Percentiles rank a stretch among this genome's conserved stretches.
Evolutionary conservation across 1,140 invertebrate genomes (phyloP).

Genomic region (Zaprionus camerounensis): DNA sequence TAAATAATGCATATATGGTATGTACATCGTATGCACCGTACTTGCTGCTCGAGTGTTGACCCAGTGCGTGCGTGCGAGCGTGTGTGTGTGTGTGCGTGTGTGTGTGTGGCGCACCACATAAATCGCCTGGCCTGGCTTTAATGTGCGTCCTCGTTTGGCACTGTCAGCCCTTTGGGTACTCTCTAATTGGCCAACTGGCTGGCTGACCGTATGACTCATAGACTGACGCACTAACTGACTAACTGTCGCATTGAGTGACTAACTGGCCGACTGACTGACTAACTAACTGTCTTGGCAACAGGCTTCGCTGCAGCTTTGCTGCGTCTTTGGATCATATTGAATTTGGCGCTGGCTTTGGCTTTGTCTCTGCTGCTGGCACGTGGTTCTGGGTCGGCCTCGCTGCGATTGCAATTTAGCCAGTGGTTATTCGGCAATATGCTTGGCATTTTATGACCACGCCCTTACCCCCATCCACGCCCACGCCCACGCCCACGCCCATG

Average conservation of each 20-base stretch:
- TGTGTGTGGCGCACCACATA: constrained; percentile 64
- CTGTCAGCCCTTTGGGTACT: constrained; percentile 54
- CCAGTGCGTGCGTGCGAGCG: constrained; percentile 17
- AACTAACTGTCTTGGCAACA: constrained; percentile 30
- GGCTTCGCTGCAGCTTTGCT: constrained; percentile 39
- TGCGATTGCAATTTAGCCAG: constrained; percentile 31
- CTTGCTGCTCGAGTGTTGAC: constrained; percentile 29
- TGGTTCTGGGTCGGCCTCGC: not conserved
- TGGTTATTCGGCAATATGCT: constrained; percentile 43
- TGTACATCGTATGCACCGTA: not conserved
- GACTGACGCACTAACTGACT: constrained; percentile 49
- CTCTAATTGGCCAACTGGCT: constrained; percentile 49
- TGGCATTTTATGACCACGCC: constrained; percentile 39
- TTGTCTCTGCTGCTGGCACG: not conserved
- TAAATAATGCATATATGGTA: constrained; percentile 54
- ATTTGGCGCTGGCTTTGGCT: constrained; percentile 15
- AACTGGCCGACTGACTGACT: constrained; percentile 13
- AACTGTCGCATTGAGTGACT: constrained; percentile 10
- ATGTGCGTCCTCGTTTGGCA: constrained; percentile 73
- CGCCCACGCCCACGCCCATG: constrained; percentile 7
- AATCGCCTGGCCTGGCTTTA: constrained; percentile 61
- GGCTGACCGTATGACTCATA: constrained; percentile 14
- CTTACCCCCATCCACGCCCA: not conserved
- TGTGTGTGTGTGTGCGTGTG: constrained; percentile 18
- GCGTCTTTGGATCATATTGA: constrained; percentile 43